A percentile compares a stretch with the other conserved stretches of the same genome.
Conservation (phyloP, 1,140 invertebrate species). For the Calycopis cecrops region DNA sequence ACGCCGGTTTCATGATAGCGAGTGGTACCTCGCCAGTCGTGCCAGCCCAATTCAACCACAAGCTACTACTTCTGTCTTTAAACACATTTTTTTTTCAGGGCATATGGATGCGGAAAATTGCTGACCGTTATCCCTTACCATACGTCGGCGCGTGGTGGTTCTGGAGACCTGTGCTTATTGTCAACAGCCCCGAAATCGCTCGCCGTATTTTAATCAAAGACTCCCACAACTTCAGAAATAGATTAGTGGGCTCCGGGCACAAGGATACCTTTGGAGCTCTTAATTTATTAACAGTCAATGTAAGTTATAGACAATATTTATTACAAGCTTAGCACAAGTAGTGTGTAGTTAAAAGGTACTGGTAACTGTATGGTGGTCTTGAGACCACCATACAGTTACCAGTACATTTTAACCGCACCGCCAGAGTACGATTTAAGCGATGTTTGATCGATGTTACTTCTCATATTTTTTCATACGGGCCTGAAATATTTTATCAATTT, state of each 20-base stretch:
- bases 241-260: conserved; percentile 31
- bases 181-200: conserved; percentile 22
- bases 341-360: neutral
- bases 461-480: too few relatives aligned
- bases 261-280: conserved; percentile 37
- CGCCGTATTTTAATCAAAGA: conserved; percentile 20
- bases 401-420: neutral
- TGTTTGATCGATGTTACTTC: too few relatives aligned
- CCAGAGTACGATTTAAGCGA: too few relatives aligned
- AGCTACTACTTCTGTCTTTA: too few relatives aligned
- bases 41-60: too few relatives aligned
- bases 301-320: conserved; percentile 27
- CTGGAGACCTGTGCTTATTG: conserved; percentile 22
- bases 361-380: too few relatives aligned
- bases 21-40: too few relatives aligned
- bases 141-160: conserved; percentile 25
- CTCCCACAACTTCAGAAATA: conserved; percentile 34
- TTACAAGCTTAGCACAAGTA: too few relatives aligned
- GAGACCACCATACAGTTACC: too few relatives aligned
- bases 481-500: too few relatives aligned
- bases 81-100: conserved; percentile 1
- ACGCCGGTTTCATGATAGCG: too few relatives aligned
- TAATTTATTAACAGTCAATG: conserved; percentile 42
- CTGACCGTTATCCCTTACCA: conserved; percentile 9
- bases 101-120: conserved; percentile 25